Evolutionary conservation across 2,113 vertebrate species (phyloP).

Genomic region (Chionodraco myersi): DNA sequence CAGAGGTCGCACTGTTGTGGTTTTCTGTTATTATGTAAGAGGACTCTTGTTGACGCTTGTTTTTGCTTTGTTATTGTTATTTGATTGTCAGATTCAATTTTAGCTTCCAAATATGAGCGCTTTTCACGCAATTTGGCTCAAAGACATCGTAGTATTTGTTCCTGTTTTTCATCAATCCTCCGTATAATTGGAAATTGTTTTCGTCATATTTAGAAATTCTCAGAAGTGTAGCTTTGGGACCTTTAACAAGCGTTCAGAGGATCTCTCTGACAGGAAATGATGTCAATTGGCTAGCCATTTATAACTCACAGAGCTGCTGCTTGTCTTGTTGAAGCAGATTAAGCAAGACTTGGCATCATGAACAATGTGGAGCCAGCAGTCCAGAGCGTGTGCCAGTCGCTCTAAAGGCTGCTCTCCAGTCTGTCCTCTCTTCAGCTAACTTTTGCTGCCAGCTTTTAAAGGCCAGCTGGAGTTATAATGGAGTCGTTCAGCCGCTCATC

Average conservation of each 20-base stretch:
- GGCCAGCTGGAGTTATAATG: conserved; percentile 58
- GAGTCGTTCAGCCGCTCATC: conserved; percentile 57
- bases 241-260: conserved; percentile 14
- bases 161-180: not conserved
- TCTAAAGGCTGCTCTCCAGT: conserved; percentile 64
- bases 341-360: conserved; percentile 58
- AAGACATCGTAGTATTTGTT: not conserved
- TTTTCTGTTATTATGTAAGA: conserved; percentile 1
- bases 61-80: not conserved
- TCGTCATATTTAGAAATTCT: not conserved
- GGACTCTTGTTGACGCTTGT: not conserved
- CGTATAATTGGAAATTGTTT: not conserved
- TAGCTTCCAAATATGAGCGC: not conserved
- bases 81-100: not conserved
- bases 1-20: not conserved
- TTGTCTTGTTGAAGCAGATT: conserved; percentile 57
- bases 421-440: conserved; percentile 55
- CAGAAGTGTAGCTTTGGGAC: not conserved
- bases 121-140: not conserved
- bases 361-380: conserved; percentile 49
- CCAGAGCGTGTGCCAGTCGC: conserved; percentile 60
- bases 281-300: conserved; percentile 33
- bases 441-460: conserved; percentile 67
- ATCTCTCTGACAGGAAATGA: conserved; percentile 26
- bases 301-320: conserved; percentile 35